Base-by-base conservation (phyloP, 2,113 vertebrate genomes). In the Chrysochloris asiatica region DNA sequence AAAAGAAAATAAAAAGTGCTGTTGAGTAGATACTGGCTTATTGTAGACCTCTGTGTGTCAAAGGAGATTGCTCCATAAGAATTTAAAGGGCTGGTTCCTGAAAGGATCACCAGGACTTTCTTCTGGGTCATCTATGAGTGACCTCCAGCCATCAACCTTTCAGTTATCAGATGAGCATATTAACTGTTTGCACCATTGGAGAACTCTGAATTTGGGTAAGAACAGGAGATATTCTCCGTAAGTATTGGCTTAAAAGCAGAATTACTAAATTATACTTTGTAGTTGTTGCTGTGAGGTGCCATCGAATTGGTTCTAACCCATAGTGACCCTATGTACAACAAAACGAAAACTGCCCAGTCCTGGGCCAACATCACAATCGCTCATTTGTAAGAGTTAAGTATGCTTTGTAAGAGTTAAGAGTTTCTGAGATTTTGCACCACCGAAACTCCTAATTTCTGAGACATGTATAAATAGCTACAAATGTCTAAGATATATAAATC, bases 361-460 rank as follows among this genome's bases (percentile, higher is more conserved):
- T n/a, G n/a, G n/a, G n/a, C n/a, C n/a, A n/a, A n/a, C n/a, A n/a
- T n/a, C n/a, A n/a, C n/a, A n/a, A n/a, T n/a, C n/a, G n/a, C n/a
- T n/a, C n/a, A n/a, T n/a, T n/a, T n/a, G n/a, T n/a, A n/a, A n/a
- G n/a, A n/a, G n/a, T n/a, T n/a, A n/a, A n/a, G n/a, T n/a, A n/a
- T 78, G 83, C 56, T 77, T 72, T 85, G 88, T 59, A 83, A 91
- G 83, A 93, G 33, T 67, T 82, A 93, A 88, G 17, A 76, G 73
- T 88, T 92, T 89, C 45, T 88, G 56, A 72, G 7, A 88, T n/a
- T n/a, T n/a, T n/a, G n/a, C n/a, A n/a, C n/a, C n/a, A n/a, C n/a
- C n/a, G n/a, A n/a, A n/a, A n/a, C n/a, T n/a, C n/a, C n/a, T n/a
- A n/a, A 77, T 88, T 92, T 89, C 45, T 88, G 56, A 72, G 7